Evolutionary conservation across 2,888 invertebrate species (phyloP), one percentile per base, ranked within the genome.

Genomic region (Phaonia tiefii): DNA sequence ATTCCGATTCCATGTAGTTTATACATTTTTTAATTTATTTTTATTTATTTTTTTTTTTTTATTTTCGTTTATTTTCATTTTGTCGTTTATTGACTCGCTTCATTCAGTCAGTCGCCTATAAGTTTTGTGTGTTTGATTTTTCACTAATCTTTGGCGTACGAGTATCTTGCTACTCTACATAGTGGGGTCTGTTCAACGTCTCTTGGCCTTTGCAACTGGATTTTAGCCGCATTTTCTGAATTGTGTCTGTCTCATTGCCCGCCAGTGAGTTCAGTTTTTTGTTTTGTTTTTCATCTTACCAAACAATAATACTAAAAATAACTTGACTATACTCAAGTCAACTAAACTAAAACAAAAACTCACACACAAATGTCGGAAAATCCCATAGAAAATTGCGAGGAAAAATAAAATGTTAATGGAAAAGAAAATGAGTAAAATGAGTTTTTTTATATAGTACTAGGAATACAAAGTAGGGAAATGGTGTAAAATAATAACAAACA

Each of bases 181-280:
- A 31, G 31, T 31, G n/a, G 46, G 54, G 31, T 69, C 11, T 66
- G 49, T 46, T 66, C 42, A 42, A 66, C 60, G 58, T 71, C 39
- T 74, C 37, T 80, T 76, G 73, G 65, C 69, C 80, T 76, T 69
- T 80, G 65, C 44, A 74, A 66, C 66, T 70, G 74, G 58, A 58
- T 74, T n/a, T 76, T 76, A 56, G 70, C 26, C 63, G 76, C 73
- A 58, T 73, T 58, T 76, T n/a, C 46, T 22, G n/a, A 25, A 49
- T 49, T 7, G 13, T 2, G 5, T 44, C 4, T 66, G 49, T 1
- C 11, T 42, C 37, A 60, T 17, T 46, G 31, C 13, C 5, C 11
- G n/a, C 37, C 54, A n/a, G n/a, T n/a, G n/a, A n/a, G n/a, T n/a
- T n/a, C n/a, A n/a, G n/a, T n/a, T n/a, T n/a, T n/a, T n/a, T n/a